Conservation (phyloP, 2,797 vertebrate species). For the Valencia hispanica region DNA sequence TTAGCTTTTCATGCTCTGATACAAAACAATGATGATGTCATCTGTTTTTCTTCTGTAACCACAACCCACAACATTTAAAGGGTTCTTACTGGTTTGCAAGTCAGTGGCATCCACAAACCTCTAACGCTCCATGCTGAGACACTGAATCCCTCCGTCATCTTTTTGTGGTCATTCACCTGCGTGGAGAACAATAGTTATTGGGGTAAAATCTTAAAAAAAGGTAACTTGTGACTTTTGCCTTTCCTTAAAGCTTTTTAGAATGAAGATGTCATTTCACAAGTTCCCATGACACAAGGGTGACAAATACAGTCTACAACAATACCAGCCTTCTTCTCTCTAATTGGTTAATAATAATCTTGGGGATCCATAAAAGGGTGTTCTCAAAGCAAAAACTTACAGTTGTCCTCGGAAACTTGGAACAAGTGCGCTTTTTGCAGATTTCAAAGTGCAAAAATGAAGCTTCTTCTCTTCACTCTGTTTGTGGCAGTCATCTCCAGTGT, state of each 20-base stretch:
- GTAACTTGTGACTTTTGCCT: constrained; percentile 8
- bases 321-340: constrained; percentile 57
- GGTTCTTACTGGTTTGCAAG: constrained; percentile 29
- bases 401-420: constrained; percentile 20
- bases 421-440: constrained; percentile 24
- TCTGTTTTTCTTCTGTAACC: constrained; percentile 51
- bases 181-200: constrained; percentile 44
- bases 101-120: constrained; percentile 30
- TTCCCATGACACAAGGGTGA: constrained; percentile 54
- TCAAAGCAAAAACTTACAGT: constrained; percentile 28
- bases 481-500: constrained; percentile 56
- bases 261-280: constrained; percentile 38
- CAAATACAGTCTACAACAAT: constrained; percentile 50
- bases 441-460: constrained; percentile 65
- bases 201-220: constrained; percentile 14
- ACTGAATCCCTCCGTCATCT: constrained; percentile 62
- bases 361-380: constrained; percentile 68
- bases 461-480: constrained; percentile 53
- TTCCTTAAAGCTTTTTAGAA: constrained; percentile 39
- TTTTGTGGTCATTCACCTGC: constrained; percentile 48
- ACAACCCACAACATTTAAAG: constrained; percentile 44
- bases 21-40: constrained; percentile 47
- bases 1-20: constrained; percentile 14
- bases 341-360: constrained; percentile 65
- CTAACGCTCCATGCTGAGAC: constrained; percentile 27